Evolutionary conservation across 2,888 invertebrate species (phyloP).

Genomic region (Tipula vernalis): DNA sequence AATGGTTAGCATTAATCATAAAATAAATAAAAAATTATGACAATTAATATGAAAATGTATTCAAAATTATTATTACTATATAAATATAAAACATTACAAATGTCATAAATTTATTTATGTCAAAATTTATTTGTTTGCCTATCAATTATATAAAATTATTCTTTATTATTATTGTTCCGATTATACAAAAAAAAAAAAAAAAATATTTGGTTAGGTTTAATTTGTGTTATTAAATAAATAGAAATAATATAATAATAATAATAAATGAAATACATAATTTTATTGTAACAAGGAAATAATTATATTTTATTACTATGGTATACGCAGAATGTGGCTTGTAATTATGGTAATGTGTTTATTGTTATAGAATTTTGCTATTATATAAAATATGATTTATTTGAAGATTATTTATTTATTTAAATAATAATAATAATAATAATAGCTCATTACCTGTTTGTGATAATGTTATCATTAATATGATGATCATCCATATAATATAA

Average conservation of each 20-base stretch:
- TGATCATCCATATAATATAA: background rate
- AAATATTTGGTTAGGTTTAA: background rate
- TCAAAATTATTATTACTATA: background rate
- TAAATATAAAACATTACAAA: background rate
- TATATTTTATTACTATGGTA: background rate
- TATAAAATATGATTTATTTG: background rate
- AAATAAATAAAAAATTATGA: background rate
- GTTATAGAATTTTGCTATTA: background rate
- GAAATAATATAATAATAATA: background rate
- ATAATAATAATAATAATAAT: background rate
- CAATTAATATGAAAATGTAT: background rate
- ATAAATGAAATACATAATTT: background rate
- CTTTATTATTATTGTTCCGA: background rate
- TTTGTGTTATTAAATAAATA: background rate
- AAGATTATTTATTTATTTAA: background rate
- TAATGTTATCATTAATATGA: background rate
- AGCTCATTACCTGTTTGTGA: background rate
- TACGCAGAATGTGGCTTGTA: background rate
- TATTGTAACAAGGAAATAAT: background rate
- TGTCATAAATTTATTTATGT: background rate
- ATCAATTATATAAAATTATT: background rate
- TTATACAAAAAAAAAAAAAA: background rate
- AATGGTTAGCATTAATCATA: background rate
- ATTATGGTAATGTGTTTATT: background rate
- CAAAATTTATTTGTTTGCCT: background rate